phyloP scores from a whole-genome alignment of 2,797 vertebrate species.

The Sebastes itinus region DNA sequence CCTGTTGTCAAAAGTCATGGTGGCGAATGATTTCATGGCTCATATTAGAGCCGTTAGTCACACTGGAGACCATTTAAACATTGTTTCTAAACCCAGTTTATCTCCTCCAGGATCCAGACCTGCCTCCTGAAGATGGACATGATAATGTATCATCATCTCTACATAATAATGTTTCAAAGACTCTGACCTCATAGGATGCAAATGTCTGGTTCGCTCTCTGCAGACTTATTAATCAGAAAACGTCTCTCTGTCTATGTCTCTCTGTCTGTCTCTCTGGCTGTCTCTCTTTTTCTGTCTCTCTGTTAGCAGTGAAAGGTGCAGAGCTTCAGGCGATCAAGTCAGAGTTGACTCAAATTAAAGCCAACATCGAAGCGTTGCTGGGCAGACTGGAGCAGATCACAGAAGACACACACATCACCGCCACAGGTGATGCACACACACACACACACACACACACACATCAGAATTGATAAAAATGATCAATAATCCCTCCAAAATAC shows the following conservation, averaged over 20 bases:
- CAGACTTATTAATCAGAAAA: not conserved
- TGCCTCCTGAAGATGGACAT: not conserved
- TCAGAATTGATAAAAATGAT: too few relatives aligned
- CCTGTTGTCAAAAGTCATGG: not conserved
- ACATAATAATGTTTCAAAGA: not conserved
- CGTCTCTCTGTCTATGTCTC: not conserved
- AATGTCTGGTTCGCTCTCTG: not conserved
- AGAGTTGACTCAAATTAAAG: conserved; percentile 94
- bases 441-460: not conserved
- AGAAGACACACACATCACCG: conserved; percentile 84
- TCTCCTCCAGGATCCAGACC: not conserved
- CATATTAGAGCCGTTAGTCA: not conserved
- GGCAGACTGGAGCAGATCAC: conserved; percentile 94
- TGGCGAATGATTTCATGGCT: not conserved
- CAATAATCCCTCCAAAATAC: too few relatives aligned
- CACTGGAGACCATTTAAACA: too few relatives aligned
- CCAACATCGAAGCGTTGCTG: conserved; percentile 92
- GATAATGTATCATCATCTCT: not conserved
- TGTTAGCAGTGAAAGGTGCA: conserved; percentile 85
- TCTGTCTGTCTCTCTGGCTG: not conserved
- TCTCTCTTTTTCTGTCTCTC: conserved; percentile 15
- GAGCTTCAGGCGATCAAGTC: conserved; percentile 93
- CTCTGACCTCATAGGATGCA: not conserved
- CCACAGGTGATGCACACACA: not conserved
- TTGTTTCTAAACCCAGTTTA: not conserved